Percentiles rank a stretch among this genome's conserved stretches.
Conservation (phyloP, 2,113 vertebrate genomes). For the Procavia capensis region DNA sequence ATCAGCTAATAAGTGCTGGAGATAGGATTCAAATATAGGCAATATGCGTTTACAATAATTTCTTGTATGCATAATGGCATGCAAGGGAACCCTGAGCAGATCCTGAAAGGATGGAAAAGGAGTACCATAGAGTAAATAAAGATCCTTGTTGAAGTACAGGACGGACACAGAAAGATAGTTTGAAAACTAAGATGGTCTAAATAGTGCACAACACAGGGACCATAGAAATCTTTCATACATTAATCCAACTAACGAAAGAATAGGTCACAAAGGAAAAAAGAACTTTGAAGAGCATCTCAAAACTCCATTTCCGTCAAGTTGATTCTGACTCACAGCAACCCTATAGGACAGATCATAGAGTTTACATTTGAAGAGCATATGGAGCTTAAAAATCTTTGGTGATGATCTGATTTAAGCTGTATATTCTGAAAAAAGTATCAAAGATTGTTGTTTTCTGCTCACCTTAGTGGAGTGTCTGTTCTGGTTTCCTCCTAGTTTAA, state of each 20-base stretch:
- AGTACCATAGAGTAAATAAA: not conserved
- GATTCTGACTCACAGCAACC: no score
- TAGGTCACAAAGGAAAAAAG: not conserved
- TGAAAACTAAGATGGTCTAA: not conserved
- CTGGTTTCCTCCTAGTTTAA: not conserved
- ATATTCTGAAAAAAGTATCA: not conserved
- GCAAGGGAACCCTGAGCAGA: rapidly evolving
- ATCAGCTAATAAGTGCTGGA: rapidly evolving
- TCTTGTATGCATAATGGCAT: not conserved
- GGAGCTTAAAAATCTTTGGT: not conserved
- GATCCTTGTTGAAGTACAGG: not conserved
- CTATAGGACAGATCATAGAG: no score
- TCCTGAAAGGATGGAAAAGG: not conserved
- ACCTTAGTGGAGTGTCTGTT: not conserved
- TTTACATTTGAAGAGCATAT: no score
- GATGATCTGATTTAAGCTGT: not conserved
- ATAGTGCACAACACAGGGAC: rapidly evolving
- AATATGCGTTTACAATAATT: not conserved
- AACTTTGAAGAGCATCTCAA: no score
- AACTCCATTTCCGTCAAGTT: no score
- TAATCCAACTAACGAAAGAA: not conserved
- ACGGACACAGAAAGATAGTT: not conserved
- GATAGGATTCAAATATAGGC: not conserved
- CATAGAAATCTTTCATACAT: not conserved
- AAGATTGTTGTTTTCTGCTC: not conserved